These are phyloP conservation scores for Botia kubotai DNA, from an alignment of 2,797 vertebrate species.

Conservation along the genomic window DNA sequence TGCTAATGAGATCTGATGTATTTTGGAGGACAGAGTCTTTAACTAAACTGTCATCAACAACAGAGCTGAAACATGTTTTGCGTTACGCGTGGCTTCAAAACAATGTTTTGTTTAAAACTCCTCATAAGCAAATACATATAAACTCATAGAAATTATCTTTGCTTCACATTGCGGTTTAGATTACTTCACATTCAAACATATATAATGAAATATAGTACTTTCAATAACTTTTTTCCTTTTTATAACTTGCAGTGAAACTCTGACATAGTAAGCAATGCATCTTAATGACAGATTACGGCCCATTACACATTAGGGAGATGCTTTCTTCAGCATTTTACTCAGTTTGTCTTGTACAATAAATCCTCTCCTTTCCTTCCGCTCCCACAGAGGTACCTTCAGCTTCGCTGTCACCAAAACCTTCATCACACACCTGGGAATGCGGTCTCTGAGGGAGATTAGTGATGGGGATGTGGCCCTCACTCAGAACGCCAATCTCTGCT, in stretches of 20 bases:
- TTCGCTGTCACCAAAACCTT: slow-evolving; percentile 70
- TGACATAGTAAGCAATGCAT: too few species aligned
- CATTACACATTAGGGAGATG: neutral
- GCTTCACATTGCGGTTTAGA: too few species aligned
- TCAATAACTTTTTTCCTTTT: too few species aligned
- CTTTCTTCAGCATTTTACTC: neutral
- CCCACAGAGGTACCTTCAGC: slow-evolving; percentile 68
- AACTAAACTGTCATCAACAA: neutral
- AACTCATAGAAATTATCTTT: too few species aligned
- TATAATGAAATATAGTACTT: too few species aligned
- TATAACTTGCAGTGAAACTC: too few species aligned
- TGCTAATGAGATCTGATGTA: neutral
- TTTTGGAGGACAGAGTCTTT: neutral
- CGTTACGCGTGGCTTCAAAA: too few species aligned
- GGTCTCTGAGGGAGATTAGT: slow-evolving; percentile 90
- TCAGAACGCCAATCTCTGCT: slow-evolving; percentile 87
- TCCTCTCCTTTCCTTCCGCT: neutral
- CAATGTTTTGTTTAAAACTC: too few species aligned
- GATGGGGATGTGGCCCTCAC: slow-evolving; percentile 88
- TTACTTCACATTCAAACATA: too few species aligned
- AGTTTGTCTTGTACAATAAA: neutral
- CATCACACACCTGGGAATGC: slow-evolving; percentile 86
- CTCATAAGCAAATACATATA: too few species aligned
- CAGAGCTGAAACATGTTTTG: neutral
- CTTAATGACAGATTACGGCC: too few species aligned